Evolutionary conservation across 2,888 invertebrate genomes (phyloP).

Genomic region (Cephus rjabovi): DNA sequence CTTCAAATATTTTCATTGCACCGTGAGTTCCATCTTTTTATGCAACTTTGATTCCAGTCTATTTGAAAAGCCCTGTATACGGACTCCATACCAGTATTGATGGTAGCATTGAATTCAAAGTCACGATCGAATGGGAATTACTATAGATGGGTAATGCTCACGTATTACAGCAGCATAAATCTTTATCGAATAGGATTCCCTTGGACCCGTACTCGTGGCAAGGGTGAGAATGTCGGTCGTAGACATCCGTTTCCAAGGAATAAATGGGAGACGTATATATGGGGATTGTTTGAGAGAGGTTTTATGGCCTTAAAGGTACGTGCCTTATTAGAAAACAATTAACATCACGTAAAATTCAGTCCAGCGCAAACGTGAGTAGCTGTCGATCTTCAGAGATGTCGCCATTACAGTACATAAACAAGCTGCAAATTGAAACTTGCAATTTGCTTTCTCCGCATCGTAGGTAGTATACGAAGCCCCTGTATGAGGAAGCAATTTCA

Average conservation of each 20-base stretch:
- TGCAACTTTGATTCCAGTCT: too few relatives aligned
- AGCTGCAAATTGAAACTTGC: too few relatives aligned
- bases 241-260: not conserved
- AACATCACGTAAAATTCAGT: slow-evolving; percentile 9
- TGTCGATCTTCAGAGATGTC: too few relatives aligned
- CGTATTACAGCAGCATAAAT: slow-evolving; percentile 27
- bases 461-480: too few relatives aligned
- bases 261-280: slow-evolving; percentile 10
- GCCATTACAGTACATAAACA: too few relatives aligned
- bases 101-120: slow-evolving; percentile 3
- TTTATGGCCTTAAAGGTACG: slow-evolving; percentile 31
- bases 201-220: not conserved
- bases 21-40: too few relatives aligned
- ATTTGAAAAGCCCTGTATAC: too few relatives aligned
- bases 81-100: not conserved
- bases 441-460: too few relatives aligned
- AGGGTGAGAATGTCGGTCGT: not conserved
- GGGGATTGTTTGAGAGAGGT: slow-evolving; percentile 16
- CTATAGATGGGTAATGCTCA: slow-evolving; percentile 14
- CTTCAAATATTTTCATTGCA: too few relatives aligned
- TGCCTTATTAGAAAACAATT: slow-evolving; percentile 30
- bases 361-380: too few relatives aligned
- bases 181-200: slow-evolving; percentile 23
- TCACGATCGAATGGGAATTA: slow-evolving; percentile 27
- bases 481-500: too few relatives aligned